A percentile compares a stretch with the other conserved stretches of the same genome.
Evolutionary conservation across 2,113 vertebrate genomes (phyloP).

Genomic region (Rousettus leschenaultii): DNA sequence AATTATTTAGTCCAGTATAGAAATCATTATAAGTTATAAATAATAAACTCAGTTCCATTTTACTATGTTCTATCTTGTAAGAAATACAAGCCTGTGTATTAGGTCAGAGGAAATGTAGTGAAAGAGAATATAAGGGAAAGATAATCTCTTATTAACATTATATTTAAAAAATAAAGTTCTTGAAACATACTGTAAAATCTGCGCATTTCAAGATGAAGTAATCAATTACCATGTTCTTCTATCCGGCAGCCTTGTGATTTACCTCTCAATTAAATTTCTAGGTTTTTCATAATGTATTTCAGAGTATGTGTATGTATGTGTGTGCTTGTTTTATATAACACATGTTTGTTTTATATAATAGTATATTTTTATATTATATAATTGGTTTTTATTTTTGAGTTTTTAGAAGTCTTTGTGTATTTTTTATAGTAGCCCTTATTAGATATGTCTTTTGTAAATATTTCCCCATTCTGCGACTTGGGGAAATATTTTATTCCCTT

Average conservation of each 20-base stretch:
- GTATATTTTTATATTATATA: background rate
- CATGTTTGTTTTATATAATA: background rate
- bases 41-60: background rate
- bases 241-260: background rate
- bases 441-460: background rate
- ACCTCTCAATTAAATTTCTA: background rate
- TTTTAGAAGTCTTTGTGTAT: background rate
- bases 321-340: no score
- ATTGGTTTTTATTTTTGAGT: background rate
- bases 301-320: background rate
- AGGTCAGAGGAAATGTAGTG: background rate
- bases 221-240: background rate
- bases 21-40: background rate
- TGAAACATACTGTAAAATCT: background rate
- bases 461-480: background rate
- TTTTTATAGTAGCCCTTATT: background rate
- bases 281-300: background rate
- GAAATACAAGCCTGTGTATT: background rate
- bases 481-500: background rate
- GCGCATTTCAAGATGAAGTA: background rate
- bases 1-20: background rate
- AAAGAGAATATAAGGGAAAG: background rate
- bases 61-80: background rate
- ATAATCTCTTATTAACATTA: background rate
- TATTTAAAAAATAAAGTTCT: background rate